A percentile compares a stretch with the other conserved stretches of the same genome.
Conservation (phyloP, 2,113 vertebrate species). For the Anolis sagrei region DNA sequence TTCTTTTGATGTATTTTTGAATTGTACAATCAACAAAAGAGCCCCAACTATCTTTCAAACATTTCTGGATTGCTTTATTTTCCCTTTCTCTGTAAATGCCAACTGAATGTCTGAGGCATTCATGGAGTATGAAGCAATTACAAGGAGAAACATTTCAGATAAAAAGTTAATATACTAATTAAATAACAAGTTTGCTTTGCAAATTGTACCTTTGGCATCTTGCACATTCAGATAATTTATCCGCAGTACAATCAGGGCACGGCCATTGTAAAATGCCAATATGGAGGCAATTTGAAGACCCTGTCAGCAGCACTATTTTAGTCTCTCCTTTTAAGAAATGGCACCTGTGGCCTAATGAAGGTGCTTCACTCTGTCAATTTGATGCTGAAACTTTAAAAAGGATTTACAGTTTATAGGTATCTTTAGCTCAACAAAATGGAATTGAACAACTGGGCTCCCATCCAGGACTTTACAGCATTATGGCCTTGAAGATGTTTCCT, state of each 20-base stretch:
- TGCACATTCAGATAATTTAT: conserved; percentile 78
- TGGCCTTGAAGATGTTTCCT: conserved; percentile 17
- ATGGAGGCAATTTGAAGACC: conserved; percentile 71
- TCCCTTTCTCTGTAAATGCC: conserved; percentile 61
- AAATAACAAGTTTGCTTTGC: conserved; percentile 72
- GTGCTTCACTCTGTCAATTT: conserved; percentile 63
- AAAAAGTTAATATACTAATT: conserved; percentile 79
- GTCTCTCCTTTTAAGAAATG: conserved; percentile 32
- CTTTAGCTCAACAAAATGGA: conserved; percentile 48
- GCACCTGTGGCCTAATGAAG: conserved; percentile 67
- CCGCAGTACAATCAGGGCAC: conserved; percentile 74
- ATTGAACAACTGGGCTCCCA: conserved; percentile 54
- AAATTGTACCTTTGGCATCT: conserved; percentile 75
- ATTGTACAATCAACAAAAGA: too few relatives aligned
- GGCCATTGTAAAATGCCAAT: conserved; percentile 71
- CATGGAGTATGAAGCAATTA: conserved; percentile 76
- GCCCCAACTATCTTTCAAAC: neutral
- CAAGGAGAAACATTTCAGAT: conserved; percentile 71
- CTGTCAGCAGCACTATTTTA: conserved; percentile 59
- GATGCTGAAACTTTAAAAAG: conserved; percentile 70
- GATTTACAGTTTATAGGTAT: conserved; percentile 57
- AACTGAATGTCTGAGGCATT: conserved; percentile 70
- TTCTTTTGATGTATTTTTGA: too few relatives aligned
- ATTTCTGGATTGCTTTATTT: conserved; percentile 31
- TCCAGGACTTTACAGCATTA: conserved; percentile 22